A percentile compares a stretch with the other conserved stretches of the same genome.
These are phyloP conservation scores for Sabellastarte sp. DNA, from an alignment of 2,888 invertebrate genomes.

Conservation along the genomic window DNA sequence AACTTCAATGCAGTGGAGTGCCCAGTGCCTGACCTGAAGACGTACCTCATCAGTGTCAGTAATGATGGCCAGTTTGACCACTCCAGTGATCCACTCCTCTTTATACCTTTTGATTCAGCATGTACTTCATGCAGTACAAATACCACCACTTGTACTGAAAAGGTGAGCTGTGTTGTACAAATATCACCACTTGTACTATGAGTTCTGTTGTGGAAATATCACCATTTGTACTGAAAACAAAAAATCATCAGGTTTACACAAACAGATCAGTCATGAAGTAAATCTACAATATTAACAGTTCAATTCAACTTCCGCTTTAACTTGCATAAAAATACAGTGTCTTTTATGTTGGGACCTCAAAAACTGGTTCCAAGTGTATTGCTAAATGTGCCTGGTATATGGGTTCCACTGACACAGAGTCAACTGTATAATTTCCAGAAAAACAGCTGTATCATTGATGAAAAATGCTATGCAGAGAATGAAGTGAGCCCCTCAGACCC, in stretches of 20 bases:
- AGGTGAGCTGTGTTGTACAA: too few relatives aligned
- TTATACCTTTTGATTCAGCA: constrained; percentile 25
- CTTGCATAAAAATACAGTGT: too few relatives aligned
- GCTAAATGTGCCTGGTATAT: not conserved
- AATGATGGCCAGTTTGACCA: constrained; percentile 18
- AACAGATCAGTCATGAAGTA: too few relatives aligned
- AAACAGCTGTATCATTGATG: constrained; percentile 28
- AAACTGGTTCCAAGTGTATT: not conserved
- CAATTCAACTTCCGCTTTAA: too few relatives aligned
- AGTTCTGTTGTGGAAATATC: too few relatives aligned
- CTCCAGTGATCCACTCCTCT: constrained; percentile 23
- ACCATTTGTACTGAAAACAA: too few relatives aligned
- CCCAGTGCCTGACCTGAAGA: constrained; percentile 11
- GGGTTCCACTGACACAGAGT: not conserved
- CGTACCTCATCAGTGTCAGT: constrained; percentile 28
- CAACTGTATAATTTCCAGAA: constrained; percentile 9
- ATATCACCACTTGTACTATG: too few relatives aligned
- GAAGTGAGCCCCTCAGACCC: constrained; percentile 14
- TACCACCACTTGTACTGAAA: constrained; percentile 16
- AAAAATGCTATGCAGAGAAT: constrained; percentile 17
- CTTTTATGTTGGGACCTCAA: too few relatives aligned
- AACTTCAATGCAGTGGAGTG: constrained; percentile 30
- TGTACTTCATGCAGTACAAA: constrained; percentile 21
- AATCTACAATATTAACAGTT: too few relatives aligned
- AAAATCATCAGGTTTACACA: too few relatives aligned